phyloP scores from a whole-genome alignment of 2,113 vertebrate species.

The Nothobranchius kuhntae region DNA sequence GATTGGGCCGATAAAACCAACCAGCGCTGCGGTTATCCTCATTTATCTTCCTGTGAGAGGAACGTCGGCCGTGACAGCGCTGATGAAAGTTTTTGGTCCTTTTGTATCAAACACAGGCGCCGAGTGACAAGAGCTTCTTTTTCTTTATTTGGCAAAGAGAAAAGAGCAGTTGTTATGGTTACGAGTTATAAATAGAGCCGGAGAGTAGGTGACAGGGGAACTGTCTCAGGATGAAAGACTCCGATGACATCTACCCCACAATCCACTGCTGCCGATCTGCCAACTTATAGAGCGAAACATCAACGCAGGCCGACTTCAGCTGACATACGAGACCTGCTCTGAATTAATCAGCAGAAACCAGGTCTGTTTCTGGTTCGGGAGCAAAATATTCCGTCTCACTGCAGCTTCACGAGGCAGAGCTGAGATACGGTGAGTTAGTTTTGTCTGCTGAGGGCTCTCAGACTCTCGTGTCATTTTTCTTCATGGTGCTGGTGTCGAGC shows the following conservation, averaged over 20 bases:
- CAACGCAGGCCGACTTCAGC: conserved; percentile 5
- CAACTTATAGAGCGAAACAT: conserved; percentile 41
- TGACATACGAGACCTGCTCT: conserved; percentile 2
- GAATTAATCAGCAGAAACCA: conserved; percentile 19
- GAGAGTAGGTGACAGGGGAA: conserved; percentile 76
- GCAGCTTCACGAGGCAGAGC: conserved; percentile 16
- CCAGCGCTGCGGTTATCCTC: conserved; percentile 17
- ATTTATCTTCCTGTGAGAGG: conserved; percentile 18
- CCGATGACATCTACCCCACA: conserved; percentile 72
- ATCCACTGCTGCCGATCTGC: conserved; percentile 60
- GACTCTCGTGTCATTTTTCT: conserved; percentile 34
- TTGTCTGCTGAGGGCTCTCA: conserved; percentile 11
- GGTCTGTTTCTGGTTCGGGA: not conserved
- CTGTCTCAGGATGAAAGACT: conserved; percentile 72
- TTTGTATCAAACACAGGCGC: conserved; percentile 51
- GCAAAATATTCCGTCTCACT: not conserved
- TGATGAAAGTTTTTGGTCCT: conserved; percentile 42
- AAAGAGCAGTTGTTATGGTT: conserved; percentile 81
- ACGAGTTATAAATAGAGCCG: conserved; percentile 82
- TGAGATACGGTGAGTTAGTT: conserved; percentile 8
- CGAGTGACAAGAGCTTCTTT: conserved; percentile 63
- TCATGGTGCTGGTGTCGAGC: conserved; percentile 56
- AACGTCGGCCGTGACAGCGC: conserved; percentile 9
- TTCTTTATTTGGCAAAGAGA: conserved; percentile 54
- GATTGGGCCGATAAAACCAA: conserved; percentile 20